Percentiles rank a stretch among this genome's conserved stretches.
Evolutionary conservation across 2,113 vertebrate genomes (phyloP).

Genomic region (Prionailurus bengalensis): DNA sequence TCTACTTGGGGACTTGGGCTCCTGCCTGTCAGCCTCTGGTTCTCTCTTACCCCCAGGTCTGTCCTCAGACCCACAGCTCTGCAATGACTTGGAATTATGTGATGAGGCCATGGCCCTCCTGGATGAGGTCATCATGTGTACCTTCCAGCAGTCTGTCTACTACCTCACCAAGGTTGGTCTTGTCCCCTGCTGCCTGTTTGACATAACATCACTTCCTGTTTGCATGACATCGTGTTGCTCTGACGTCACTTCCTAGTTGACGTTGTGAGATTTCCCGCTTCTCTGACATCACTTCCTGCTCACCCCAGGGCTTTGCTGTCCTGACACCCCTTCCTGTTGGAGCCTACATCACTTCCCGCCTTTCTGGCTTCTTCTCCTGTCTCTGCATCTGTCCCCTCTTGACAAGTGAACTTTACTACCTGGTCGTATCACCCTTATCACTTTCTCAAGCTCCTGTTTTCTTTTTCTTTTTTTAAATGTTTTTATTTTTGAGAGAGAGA

Average conservation of each 20-base stretch:
- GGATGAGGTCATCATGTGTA: slow-evolving; percentile 97
- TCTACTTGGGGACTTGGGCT: background rate
- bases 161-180: slow-evolving; percentile 94
- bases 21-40: background rate
- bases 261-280: background rate
- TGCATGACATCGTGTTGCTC: background rate
- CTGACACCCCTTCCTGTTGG: slow-evolving; percentile 21
- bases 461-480: no score
- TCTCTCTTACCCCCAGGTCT: slow-evolving; percentile 58
- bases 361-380: slow-evolving; percentile 31
- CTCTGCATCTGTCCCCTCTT: background rate
- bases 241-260: background rate
- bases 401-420: background rate
- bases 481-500: no score
- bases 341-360: slow-evolving; percentile 21
- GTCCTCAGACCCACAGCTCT: slow-evolving; percentile 89
- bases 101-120: slow-evolving; percentile 95
- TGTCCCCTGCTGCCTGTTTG: background rate
- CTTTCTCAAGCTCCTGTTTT: background rate
- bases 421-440: background rate
- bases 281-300: slow-evolving; percentile 9
- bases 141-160: slow-evolving; percentile 97
- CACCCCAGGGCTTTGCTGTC: background rate
- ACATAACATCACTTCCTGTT: background rate
- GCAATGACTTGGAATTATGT: slow-evolving; percentile 94